Percentiles rank a stretch among this genome's conserved stretches.
phyloP scores from a whole-genome alignment of 2,888 invertebrate species.

The Fabriciana adippe region DNA sequence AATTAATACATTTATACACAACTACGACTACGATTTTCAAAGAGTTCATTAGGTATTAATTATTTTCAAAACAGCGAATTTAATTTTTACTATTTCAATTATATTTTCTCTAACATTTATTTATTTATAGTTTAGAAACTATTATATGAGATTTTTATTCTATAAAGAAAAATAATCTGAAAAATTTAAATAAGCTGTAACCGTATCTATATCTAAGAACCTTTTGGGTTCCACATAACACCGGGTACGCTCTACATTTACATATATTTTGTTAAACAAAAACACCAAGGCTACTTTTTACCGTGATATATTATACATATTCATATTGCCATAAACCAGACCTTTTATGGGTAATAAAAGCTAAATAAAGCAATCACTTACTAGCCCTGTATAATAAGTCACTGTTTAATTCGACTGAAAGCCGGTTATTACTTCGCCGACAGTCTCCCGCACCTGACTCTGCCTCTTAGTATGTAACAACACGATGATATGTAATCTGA shows the following conservation, averaged over 20 bases:
- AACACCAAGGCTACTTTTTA: conserved; percentile 17
- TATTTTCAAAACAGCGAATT: too few species aligned
- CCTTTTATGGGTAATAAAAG: conserved; percentile 27
- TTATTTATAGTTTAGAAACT: background rate
- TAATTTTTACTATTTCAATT: too few species aligned
- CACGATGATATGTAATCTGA: too few species aligned
- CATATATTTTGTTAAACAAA: conserved; percentile 18
- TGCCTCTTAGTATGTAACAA: too few species aligned
- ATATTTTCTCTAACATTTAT: too few species aligned
- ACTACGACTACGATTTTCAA: too few species aligned
- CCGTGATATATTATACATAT: conserved; percentile 21
- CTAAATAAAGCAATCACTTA: conserved; percentile 36
- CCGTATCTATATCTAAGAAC: conserved; percentile 5
- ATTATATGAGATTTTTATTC: conserved; percentile 7
- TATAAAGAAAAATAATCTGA: conserved; percentile 2
- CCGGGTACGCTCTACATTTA: conserved; percentile 5
- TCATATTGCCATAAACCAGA: conserved; percentile 16
- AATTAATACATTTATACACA: too few species aligned
- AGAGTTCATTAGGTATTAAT: too few species aligned
- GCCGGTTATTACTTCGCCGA: conserved; percentile 18
- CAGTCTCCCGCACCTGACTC: background rate
- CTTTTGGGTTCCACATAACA: background rate
- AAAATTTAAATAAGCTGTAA: conserved; percentile 12
- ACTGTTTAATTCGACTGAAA: conserved; percentile 33
- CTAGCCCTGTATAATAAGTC: conserved; percentile 26